Conservation (phyloP, 2,888 invertebrate genomes). For the Coronaproctus castanopsis region DNA sequence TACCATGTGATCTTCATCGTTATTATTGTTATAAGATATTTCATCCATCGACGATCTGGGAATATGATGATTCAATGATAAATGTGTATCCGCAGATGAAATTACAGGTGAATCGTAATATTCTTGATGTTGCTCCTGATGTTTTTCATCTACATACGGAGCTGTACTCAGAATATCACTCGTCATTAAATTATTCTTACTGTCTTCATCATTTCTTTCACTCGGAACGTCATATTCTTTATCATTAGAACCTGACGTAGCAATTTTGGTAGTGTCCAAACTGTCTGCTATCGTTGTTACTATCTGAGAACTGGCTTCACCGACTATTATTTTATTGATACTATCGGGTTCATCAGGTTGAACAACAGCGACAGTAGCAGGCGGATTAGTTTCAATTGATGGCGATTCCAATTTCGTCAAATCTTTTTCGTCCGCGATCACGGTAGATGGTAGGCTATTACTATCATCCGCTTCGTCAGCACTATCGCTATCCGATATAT, state of each 20-base stretch:
- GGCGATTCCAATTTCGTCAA: slow-evolving; percentile 40
- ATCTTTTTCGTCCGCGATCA: slow-evolving; percentile 31
- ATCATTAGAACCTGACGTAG: not conserved
- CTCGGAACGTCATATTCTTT: not conserved
- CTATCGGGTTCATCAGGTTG: not conserved
- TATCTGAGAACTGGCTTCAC: not conserved
- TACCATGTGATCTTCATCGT: not conserved
- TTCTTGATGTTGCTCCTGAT: not conserved
- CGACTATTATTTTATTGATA: not conserved
- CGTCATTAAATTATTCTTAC: not conserved
- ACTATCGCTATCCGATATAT: slow-evolving; percentile 50
- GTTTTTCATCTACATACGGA: not conserved
- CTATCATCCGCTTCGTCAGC: slow-evolving; percentile 35
- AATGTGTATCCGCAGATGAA: too few species aligned
- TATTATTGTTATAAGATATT: not conserved
- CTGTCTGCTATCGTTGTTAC: not conserved
- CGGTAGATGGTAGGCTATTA: too few species aligned
- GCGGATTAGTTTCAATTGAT: too few species aligned
- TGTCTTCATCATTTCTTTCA: not conserved
- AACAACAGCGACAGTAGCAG: too few species aligned
- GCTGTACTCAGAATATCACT: not conserved
- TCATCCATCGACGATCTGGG: not conserved
- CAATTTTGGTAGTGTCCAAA: not conserved
- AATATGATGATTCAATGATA: not conserved
- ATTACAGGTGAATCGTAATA: not conserved